These are phyloP conservation scores for Clepsis dumicolana DNA, from an alignment of 2,888 invertebrate genomes.

Conservation along the genomic window DNA sequence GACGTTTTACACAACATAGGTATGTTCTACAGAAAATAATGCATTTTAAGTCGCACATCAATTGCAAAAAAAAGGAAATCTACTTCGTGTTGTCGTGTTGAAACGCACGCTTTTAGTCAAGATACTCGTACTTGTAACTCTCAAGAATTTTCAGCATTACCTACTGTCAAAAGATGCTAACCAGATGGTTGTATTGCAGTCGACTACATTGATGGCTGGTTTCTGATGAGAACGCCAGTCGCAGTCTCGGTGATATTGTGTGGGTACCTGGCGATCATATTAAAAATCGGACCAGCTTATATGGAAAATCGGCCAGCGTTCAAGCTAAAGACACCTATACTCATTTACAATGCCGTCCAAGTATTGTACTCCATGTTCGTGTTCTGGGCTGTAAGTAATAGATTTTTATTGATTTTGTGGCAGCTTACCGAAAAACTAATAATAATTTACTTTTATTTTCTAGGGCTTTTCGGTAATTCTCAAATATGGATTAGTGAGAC, in stretches of 20 bases:
- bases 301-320: slow-evolving; percentile 24
- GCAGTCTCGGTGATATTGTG: slow-evolving; percentile 13
- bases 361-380: slow-evolving; percentile 18
- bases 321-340: slow-evolving; percentile 9
- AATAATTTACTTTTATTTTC: not conserved
- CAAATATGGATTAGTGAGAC: not conserved
- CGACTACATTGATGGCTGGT: slow-evolving; percentile 28
- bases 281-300: slow-evolving; percentile 23
- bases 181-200: slow-evolving; percentile 16
- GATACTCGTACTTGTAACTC: too few species aligned
- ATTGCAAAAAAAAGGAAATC: too few species aligned
- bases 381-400: slow-evolving; percentile 15
- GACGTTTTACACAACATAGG: too few species aligned
- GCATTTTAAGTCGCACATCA: too few species aligned
- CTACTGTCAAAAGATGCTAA: not conserved
- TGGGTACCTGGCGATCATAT: slow-evolving; percentile 13
- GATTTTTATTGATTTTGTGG: not conserved
- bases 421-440: too few species aligned
- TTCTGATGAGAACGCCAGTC: slow-evolving; percentile 27
- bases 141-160: too few species aligned
- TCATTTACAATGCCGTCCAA: slow-evolving; percentile 24
- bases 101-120: too few species aligned
- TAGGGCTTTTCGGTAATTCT: not conserved
- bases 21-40: too few species aligned
- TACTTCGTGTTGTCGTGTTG: too few species aligned